phyloP scores from a whole-genome alignment of 2,888 invertebrate genomes.

The Caenorhabditis panamensis region DNA sequence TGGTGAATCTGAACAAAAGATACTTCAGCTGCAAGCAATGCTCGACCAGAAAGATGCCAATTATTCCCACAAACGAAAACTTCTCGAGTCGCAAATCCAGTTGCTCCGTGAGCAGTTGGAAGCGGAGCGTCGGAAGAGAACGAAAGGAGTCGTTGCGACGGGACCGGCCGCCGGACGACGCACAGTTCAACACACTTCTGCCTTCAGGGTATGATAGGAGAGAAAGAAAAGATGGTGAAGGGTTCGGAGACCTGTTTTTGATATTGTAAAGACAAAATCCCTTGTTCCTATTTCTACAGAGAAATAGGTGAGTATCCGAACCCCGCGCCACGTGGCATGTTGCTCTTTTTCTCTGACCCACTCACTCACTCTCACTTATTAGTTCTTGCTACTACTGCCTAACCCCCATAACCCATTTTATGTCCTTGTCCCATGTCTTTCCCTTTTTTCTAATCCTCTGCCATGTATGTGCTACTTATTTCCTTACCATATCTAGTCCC shows the following conservation, averaged over 20 bases:
- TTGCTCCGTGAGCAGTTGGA: slow-evolving; percentile 75
- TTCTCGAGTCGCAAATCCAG: slow-evolving; percentile 73
- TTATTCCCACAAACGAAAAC: slow-evolving; percentile 69
- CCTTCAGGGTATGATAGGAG: slow-evolving; percentile 60
- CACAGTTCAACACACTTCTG: slow-evolving; percentile 43
- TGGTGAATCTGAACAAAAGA: no score
- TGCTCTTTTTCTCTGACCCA: neutral
- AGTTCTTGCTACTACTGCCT: neutral
- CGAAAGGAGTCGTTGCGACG: slow-evolving; percentile 8
- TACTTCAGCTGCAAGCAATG: slow-evolving; percentile 69
- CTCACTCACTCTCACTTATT: slow-evolving; percentile 4
- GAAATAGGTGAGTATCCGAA: neutral
- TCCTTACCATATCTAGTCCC: slow-evolving; percentile 32
- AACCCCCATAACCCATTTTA: neutral
- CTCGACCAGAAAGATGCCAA: slow-evolving; percentile 72
- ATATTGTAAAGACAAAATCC: neutral
- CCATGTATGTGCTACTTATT: neutral
- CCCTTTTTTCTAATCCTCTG: slow-evolving; percentile 4
- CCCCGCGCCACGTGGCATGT: neutral
- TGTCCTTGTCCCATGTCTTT: slow-evolving; percentile 28
- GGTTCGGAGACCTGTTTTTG: slow-evolving; percentile 6
- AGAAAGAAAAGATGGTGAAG: neutral
- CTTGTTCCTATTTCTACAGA: neutral
- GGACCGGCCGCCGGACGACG: slow-evolving; percentile 26
- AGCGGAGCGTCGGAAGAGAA: slow-evolving; percentile 67